A percentile compares a stretch with the other conserved stretches of the same genome.
Conservation (phyloP, 2,113 vertebrate species). For the Atherinomorus stipes region DNA sequence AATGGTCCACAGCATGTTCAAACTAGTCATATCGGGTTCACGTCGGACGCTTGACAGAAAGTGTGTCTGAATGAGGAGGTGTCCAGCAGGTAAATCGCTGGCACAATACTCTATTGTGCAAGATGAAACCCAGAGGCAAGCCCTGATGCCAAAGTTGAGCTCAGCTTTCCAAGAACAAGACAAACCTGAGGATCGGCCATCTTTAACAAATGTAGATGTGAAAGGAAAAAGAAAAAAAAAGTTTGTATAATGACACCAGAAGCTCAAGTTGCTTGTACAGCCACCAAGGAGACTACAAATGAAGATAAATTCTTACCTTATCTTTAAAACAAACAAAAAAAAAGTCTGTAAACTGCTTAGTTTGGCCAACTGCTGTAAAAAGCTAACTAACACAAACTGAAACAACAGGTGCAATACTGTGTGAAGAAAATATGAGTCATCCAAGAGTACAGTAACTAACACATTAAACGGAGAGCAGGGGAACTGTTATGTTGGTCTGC, state of each 20-base stretch:
- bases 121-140: slow-evolving; percentile 44
- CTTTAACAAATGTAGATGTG: slow-evolving; percentile 4
- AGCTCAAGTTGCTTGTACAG: no score
- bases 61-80: slow-evolving; percentile 46
- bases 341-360: neutral
- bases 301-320: neutral
- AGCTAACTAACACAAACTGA: neutral
- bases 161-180: slow-evolving; percentile 59
- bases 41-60: neutral
- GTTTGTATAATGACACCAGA: slow-evolving; percentile 8
- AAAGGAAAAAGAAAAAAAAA: neutral
- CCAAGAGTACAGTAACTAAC: neutral
- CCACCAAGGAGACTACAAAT: no score
- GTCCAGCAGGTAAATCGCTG: slow-evolving; percentile 53
- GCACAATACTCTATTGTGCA: slow-evolving; percentile 56
- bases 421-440: slow-evolving; percentile 14
- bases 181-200: slow-evolving; percentile 31
- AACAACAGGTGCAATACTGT: slow-evolving; percentile 19
- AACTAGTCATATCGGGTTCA: slow-evolving; percentile 48
- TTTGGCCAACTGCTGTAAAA: no score
- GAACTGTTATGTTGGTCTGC: neutral
- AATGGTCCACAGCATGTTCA: neutral
- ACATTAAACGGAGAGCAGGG: neutral
- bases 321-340: neutral
- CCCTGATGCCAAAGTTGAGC: slow-evolving; percentile 28